Evolutionary conservation across 2,113 vertebrate genomes (phyloP).

Genomic region (Actinemys pallida): DNA sequence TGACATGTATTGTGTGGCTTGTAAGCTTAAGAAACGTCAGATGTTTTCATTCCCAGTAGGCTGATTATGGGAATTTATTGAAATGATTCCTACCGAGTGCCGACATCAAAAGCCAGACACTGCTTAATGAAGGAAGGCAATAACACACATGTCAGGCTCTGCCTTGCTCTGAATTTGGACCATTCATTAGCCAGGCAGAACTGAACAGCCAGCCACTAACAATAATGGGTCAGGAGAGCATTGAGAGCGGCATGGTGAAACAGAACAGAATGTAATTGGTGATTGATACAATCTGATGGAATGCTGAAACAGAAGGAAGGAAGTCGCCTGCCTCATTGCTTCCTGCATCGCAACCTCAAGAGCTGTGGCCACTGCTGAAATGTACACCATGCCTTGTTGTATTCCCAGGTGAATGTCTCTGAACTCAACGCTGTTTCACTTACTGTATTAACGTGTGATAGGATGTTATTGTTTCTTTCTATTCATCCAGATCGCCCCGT

Average conservation of each 20-base stretch:
- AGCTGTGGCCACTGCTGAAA: accelerated
- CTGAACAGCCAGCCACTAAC: neutral
- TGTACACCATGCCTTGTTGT: accelerated
- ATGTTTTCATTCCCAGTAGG: neutral
- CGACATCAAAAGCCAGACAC: neutral
- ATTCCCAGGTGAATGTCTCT: neutral
- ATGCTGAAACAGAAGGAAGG: neutral
- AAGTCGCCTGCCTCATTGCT: neutral
- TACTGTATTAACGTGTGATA: accelerated
- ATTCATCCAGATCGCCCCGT: neutral
- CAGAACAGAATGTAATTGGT: neutral
- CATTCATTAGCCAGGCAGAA: neutral
- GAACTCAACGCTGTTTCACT: accelerated
- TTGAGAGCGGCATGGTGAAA: neutral
- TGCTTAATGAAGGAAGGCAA: neutral
- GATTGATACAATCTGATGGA: neutral
- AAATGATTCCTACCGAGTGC: neutral
- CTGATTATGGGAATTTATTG: neutral
- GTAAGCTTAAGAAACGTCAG: neutral
- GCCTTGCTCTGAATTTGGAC: neutral
- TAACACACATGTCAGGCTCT: neutral
- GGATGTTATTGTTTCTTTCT: accelerated
- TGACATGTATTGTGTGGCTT: neutral
- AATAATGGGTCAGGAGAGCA: neutral
- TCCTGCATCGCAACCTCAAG: neutral